Conservation (phyloP, 2,888 invertebrate species). For the Baronia brevicornis region DNA sequence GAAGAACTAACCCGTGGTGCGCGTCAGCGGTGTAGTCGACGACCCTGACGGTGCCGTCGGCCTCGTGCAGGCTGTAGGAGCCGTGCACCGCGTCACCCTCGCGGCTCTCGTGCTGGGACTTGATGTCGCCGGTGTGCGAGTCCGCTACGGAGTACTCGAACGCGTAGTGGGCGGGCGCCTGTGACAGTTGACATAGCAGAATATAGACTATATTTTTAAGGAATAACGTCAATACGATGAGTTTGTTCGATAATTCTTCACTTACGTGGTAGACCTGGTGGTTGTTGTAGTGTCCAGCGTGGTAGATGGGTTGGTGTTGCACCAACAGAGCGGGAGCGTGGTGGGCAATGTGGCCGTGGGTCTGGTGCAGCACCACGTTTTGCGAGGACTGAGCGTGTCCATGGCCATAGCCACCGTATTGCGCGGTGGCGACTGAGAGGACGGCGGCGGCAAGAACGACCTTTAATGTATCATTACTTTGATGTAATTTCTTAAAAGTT, state of each 20-base stretch:
- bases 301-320: constrained; percentile 13
- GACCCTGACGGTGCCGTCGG: constrained; percentile 68
- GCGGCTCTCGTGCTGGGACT: constrained; percentile 58
- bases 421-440: constrained; percentile 19
- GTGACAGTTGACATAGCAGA: background rate
- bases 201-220: too few species aligned
- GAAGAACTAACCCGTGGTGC: constrained; percentile 60
- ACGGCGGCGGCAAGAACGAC: constrained; percentile 22
- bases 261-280: constrained; percentile 28
- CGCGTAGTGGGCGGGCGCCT: constrained; percentile 37
- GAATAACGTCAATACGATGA: too few species aligned
- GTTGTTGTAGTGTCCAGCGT: constrained; percentile 19
- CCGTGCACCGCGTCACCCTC: constrained; percentile 59
- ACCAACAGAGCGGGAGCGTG: constrained; percentile 6
- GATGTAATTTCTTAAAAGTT: too few species aligned
- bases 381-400: constrained; percentile 34
- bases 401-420: constrained; percentile 18
- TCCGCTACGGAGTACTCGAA: constrained; percentile 44
- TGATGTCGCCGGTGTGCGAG: constrained; percentile 67
- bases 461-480: too few species aligned
- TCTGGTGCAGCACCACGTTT: constrained; percentile 35
- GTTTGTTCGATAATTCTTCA: too few species aligned
- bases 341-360: constrained; percentile 24
- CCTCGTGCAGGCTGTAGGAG: constrained; percentile 65
- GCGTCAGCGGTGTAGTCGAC: constrained; percentile 71